Base-by-base conservation (phyloP, 2,888 invertebrate genomes). In the Operophtera brumata region DNA sequence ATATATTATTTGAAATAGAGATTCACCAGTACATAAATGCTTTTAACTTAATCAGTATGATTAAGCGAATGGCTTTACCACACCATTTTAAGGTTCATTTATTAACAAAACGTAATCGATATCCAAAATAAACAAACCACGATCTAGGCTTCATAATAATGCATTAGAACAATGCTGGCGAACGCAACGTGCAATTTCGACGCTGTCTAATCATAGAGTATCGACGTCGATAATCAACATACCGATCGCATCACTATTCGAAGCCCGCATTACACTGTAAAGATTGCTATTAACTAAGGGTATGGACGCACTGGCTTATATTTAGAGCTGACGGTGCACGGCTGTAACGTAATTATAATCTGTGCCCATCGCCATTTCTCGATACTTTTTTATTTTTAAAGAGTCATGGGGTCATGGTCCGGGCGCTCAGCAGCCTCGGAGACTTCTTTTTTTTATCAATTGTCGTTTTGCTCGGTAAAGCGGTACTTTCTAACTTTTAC, bases 271-370 rank as follows among this genome's bases (percentile, higher is more conserved):
- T 82, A 81, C 78, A 75, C 81, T 83, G 84, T 86, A 87, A 88
- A 88, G 85, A 88, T 89, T 85, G 85, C 86, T 87, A 89, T 89
- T 89, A 89, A 85, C 78, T 79, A 82, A 83, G 83, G 82, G 82
- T 78, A 70, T 77, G 76, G 70, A 74, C 77, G 78, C 74, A 73
- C 69, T 64, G 71, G 63, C 74, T 80, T 79, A 80, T 82, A 79
- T 81, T 80, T 79, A 80, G 75, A 76, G 82, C 84, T 85, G 86
- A 81, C 82, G 84, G 78, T 81, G 77, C 75, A 74, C 82, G 77
- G 80, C 76, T 57, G 25, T 48, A 47, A 47, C 74, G 78, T 86
- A 86, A 86, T 86, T 87, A 88, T 82, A 75, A 83, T 80, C 83
- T 76, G 77, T 74, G 75, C 69, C 75, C 77, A 79, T 85, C 83